phyloP scores from a whole-genome alignment of 2,888 invertebrate species.

The Drosophila pseudotalamancana region DNA sequence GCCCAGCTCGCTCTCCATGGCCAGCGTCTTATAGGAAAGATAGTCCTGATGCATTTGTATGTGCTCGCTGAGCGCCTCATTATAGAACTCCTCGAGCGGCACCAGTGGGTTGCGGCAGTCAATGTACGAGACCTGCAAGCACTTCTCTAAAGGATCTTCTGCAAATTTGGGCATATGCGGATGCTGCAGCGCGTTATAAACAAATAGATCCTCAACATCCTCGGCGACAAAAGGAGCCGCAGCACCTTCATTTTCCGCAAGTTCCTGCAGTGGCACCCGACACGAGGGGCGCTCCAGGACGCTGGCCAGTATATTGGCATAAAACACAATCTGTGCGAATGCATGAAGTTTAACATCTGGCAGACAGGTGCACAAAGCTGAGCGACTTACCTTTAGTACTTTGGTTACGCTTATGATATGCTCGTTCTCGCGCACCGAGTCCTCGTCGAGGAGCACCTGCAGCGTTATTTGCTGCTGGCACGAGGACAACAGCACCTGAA shows the following conservation, averaged over 20 bases:
- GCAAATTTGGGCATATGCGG: conserved; percentile 82
- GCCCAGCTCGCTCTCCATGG: conserved; percentile 75
- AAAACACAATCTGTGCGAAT: conserved; percentile 89
- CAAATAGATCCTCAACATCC: conserved; percentile 82
- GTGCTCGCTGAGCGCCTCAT: conserved; percentile 95
- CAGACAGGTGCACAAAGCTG: too few species aligned
- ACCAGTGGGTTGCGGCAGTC: conserved; percentile 94
- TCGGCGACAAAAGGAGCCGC: conserved; percentile 55
- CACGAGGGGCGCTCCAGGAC: conserved; percentile 88
- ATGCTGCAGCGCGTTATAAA: conserved; percentile 79
- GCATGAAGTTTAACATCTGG: background rate
- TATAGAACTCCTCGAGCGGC: conserved; percentile 96
- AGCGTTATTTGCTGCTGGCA: conserved; percentile 95
- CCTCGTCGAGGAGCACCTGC: conserved; percentile 91
- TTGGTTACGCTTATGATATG: conserved; percentile 93
- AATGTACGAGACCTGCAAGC: conserved; percentile 86
- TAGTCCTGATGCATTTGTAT: conserved; percentile 98
- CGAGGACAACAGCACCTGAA: conserved; percentile 89
- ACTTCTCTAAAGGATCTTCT: conserved; percentile 86
- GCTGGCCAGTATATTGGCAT: conserved; percentile 94
- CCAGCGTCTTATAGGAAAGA: conserved; percentile 92
- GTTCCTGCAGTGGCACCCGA: conserved; percentile 40
- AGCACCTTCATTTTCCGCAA: conserved; percentile 28
- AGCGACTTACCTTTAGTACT: conserved; percentile 89
- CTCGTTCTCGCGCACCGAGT: conserved; percentile 93